Evolutionary conservation across 2,888 invertebrate species (phyloP), one percentile per base, ranked within the genome.

Genomic region (Cheilosia scutellata): DNA sequence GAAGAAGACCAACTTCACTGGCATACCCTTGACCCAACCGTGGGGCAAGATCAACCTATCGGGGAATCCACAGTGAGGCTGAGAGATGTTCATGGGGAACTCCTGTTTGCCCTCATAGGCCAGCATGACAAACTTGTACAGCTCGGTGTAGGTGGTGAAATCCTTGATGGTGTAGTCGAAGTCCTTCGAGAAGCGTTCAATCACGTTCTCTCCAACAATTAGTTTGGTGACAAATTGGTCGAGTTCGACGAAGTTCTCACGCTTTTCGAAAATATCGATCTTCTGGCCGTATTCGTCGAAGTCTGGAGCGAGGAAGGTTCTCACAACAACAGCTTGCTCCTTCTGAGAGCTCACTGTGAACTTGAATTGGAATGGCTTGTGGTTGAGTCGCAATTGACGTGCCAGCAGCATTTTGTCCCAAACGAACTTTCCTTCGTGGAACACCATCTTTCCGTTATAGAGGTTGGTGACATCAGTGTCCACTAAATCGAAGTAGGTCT

Each of bases 291-390:
- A 88, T 87, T 93, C 93, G 89, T 95, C 94, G 89, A 94, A 95
- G 91, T 95, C 96, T 6, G 96, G 96, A 87, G 95, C 96, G 44
- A 96, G 89, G 93, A 95, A 96, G 29, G 95, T 92, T 88, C 95
- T 95, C 74, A 96, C 91, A 13, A 94, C 93, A 2, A 94, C 95
- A 82, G 94, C 93, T 44, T 92, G 92, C 7, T 93, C 92, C 86
- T 94, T 93, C 65, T 95, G 94, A 72, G 95, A 94, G 71, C 93
- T 93, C 25, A 96, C 91, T 51, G 94, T 92, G 87, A 96, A 91
- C 77, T 93, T 93, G 87, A 95, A 93, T 74, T 93, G 93, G 93
- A 96, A 96, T 2, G 94, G 93, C 84, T 95, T 94, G 93, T 96
- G 95, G 92, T 95, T 95, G 42, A 96, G 92, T 88, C 96, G 95